phyloP scores from a whole-genome alignment of 2,797 vertebrate genomes.

The Hephaestus fuliginosus region DNA sequence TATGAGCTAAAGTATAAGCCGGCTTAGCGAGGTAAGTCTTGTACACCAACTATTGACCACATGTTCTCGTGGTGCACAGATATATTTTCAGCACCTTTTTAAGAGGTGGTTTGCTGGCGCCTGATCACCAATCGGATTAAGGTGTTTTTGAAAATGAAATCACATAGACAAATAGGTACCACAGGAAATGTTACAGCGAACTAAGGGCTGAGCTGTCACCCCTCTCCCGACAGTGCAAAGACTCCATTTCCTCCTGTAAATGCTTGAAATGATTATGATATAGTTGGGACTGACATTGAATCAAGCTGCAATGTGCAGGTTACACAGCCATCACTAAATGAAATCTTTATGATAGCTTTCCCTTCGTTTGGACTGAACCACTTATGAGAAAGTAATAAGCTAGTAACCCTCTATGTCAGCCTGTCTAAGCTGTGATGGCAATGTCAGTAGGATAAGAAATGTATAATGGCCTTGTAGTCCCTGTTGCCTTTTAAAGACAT shows the following conservation, averaged over 20 bases:
- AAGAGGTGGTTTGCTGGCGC: constrained; percentile 39
- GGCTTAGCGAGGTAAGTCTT: constrained; percentile 80
- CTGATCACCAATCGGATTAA: constrained; percentile 44
- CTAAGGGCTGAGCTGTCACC: constrained; percentile 38
- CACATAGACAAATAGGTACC: constrained; percentile 15
- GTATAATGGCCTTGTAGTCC: constrained; percentile 73
- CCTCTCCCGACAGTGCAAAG: constrained; percentile 4
- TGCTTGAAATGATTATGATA: constrained; percentile 54
- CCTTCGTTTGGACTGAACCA: constrained; percentile 34
- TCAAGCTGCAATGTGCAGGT: constrained; percentile 29
- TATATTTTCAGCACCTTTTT: constrained; percentile 58
- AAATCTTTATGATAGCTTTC: constrained; percentile 49
- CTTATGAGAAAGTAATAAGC: constrained; percentile 60
- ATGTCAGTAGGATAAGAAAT: constrained; percentile 70
- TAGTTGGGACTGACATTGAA: constrained; percentile 35
- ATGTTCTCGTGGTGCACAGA: constrained; percentile 57
- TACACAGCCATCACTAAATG: constrained; percentile 28
- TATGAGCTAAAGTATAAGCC: constrained; percentile 82
- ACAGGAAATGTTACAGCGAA: constrained; percentile 24
- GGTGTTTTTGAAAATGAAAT: constrained; percentile 39
- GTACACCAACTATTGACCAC: constrained; percentile 78
- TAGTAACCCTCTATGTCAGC: constrained; percentile 62
- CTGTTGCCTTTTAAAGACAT: constrained; percentile 83
- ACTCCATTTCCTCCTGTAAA: constrained; percentile 45
- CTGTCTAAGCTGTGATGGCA: constrained; percentile 59